A percentile compares a stretch with the other conserved stretches of the same genome.
Conservation (phyloP, 92 coral and sea anemone genomes). For the Epizoanthus rinbou region DNA sequence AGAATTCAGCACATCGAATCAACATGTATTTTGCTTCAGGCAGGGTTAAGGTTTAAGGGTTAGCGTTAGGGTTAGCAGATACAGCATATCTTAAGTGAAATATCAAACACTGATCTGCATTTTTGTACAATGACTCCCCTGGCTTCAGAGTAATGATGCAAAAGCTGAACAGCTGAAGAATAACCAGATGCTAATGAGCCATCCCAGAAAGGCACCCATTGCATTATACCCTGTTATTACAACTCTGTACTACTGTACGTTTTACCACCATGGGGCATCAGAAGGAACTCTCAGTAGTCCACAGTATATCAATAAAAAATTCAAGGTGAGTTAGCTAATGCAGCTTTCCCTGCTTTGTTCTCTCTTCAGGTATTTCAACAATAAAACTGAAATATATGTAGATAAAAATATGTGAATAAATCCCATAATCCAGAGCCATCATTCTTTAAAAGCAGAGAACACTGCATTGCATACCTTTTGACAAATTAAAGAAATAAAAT, state of each 20-base stretch:
- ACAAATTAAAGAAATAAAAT: too few species aligned
- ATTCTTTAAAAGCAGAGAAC: too few species aligned
- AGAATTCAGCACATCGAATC: not conserved
- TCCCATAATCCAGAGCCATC: too few species aligned
- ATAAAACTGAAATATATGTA: too few species aligned
- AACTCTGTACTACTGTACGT: conserved; percentile 86
- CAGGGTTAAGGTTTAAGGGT: too few species aligned
- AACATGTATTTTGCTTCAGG: not conserved
- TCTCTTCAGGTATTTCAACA: too few species aligned
- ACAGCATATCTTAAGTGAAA: too few species aligned
- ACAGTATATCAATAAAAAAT: conserved; percentile 21
- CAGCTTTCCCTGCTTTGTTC: not conserved
- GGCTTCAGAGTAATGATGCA: conserved; percentile 66
- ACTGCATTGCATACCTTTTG: too few species aligned
- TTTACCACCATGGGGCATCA: conserved; percentile 82
- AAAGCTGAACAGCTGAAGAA: conserved; percentile 71
- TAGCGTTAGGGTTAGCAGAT: too few species aligned
- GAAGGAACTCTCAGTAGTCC: conserved; percentile 61
- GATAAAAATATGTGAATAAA: too few species aligned
- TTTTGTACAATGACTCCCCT: not conserved
- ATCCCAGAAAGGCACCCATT: conserved; percentile 78
- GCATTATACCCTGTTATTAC: conserved; percentile 71
- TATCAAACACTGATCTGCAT: too few species aligned
- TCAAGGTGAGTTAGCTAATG: conserved; percentile 8
- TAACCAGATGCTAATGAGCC: conserved; percentile 60